phyloP scores from a whole-genome alignment of 2,888 invertebrate genomes.

The Hypercompe scribonia region DNA sequence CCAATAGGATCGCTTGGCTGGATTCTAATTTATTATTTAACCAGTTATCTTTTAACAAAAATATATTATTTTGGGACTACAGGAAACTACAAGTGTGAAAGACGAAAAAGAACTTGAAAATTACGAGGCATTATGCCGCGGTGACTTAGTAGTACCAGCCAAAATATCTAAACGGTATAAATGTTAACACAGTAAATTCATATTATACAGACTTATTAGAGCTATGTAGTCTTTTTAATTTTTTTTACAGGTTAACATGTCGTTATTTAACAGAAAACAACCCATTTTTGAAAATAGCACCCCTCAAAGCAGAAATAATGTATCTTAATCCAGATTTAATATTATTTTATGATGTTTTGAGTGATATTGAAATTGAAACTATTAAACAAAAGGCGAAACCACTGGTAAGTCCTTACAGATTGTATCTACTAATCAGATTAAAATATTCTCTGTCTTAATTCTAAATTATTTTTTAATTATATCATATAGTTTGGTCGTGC shows the following conservation, averaged over 20 bases:
- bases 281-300: constrained; percentile 91
- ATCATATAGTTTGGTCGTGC: constrained; percentile 93
- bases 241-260: constrained; percentile 87
- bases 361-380: constrained; percentile 93
- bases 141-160: constrained; percentile 87
- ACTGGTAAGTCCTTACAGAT: constrained; percentile 86
- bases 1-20: not conserved
- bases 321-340: constrained; percentile 93
- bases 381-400: constrained; percentile 95
- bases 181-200: not conserved
- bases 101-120: constrained; percentile 76
- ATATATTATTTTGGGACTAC: constrained; percentile 5
- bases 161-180: constrained; percentile 68
- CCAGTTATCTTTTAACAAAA: not conserved
- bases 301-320: constrained; percentile 93
- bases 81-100: constrained; percentile 76
- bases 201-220: not conserved
- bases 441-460: not conserved
- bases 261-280: constrained; percentile 90
- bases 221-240: not conserved
- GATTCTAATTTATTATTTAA: not conserved
- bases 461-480: not conserved
- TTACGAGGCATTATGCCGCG: constrained; percentile 93
- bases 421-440: not conserved
- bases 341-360: constrained; percentile 95